A percentile compares a stretch with the other conserved stretches of the same genome.
These are phyloP conservation scores for Cryptotis parvus DNA, from an alignment of 2,113 vertebrate genomes.

Conservation along the genomic window DNA sequence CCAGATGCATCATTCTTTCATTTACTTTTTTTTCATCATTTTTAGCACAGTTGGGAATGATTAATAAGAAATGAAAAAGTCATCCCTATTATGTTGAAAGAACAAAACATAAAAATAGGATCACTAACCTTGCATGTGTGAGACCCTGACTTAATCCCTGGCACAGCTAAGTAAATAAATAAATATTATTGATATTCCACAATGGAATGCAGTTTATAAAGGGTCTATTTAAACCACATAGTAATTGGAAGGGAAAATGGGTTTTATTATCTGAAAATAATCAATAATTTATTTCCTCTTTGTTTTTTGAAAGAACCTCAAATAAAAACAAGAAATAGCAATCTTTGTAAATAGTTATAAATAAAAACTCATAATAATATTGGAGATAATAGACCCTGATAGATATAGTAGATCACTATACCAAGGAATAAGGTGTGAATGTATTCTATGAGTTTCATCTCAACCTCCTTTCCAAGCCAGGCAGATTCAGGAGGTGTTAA, in stretches of 20 bases:
- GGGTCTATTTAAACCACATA: neutral
- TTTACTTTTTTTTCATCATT: neutral
- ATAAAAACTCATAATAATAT: neutral
- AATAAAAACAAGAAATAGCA: neutral
- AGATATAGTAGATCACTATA: no score
- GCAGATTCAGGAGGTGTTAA: neutral
- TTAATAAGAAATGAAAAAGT: neutral
- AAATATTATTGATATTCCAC: neutral
- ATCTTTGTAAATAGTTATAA: constrained; percentile 1
- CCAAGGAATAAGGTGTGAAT: neutral
- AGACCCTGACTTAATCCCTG: no score
- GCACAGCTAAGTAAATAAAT: no score
- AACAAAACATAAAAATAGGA: neutral
- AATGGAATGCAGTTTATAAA: neutral
- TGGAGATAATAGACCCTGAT: neutral
- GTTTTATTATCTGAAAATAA: neutral
- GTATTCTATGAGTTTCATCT: neutral
- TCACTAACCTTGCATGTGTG: neutral
- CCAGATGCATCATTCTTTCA: neutral
- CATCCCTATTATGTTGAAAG: neutral
- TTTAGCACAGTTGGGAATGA: neutral
- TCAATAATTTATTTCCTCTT: neutral
- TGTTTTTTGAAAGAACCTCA: neutral
- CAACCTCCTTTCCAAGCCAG: neutral
- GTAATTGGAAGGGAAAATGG: neutral